Base-by-base conservation (phyloP, 2,888 invertebrate genomes). In the Unio pictorum region DNA sequence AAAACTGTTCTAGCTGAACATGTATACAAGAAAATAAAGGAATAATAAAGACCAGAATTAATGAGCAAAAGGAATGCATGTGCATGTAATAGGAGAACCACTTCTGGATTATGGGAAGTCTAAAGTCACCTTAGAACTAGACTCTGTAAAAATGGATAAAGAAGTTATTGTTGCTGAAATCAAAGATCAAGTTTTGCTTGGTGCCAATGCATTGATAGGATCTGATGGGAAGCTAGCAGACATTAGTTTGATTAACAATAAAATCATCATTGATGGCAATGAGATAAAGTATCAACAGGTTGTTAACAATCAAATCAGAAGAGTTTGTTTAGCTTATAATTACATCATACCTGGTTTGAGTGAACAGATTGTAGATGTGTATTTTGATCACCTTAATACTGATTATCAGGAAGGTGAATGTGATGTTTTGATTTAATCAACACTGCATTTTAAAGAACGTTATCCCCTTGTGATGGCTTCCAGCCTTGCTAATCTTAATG, bases 391-490 rank as follows among this genome's bases (percentile, higher is more conserved):
- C 18, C 34, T 54, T 15, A 68, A 67, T n/a, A 26, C 5, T 7
- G 72, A 73, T 65, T 65, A 70, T 55, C 34, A 58, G 5, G n/a
- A 17, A 7, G 20, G 20, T 17, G 26, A 30, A 6, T 45, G 55
- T 7, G 65, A 73, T 17, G 69, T 61, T 57, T 20, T 75, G 26
- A 66, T 76, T n/a, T 73, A 78, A 63, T 67, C 73, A 11, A 70
- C 64, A 11, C 45, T 57, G 1, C 8, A 55, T 5, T 71, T 78
- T 26, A 56, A 61, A 20, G 68, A 70, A 34, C 65, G 58, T 15
- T 68, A 76, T 64, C 72, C 65, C 11, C 28, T 79, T 7, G 17
- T 67, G 55, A 64, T 79, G 67, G 73, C 78, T 17, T 55, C 70
- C 17, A 67, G 69, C 23, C 62, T 75, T 20, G 72, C 69, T 58